phyloP scores from a whole-genome alignment of 2,113 vertebrate genomes.

The Cyanoramphus novaezelandiae region DNA sequence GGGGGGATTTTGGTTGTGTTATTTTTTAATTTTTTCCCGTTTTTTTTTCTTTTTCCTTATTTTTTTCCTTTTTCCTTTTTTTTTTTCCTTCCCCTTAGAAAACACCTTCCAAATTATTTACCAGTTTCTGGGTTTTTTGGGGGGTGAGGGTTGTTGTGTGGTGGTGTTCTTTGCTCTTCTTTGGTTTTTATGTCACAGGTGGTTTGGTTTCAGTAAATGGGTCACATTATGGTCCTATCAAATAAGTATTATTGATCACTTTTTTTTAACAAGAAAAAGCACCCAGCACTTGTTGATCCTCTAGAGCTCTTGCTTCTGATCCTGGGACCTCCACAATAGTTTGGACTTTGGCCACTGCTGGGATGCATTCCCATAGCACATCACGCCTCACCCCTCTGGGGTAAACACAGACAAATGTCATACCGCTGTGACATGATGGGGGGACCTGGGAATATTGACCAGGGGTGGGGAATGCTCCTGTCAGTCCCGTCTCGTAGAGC shows the following conservation, averaged over 20 bases:
- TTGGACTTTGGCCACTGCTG: background rate
- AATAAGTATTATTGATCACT: background rate
- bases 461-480: background rate
- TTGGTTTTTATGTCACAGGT: background rate
- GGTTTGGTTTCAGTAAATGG: background rate
- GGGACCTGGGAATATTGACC: background rate
- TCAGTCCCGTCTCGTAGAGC: background rate
- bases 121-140: background rate
- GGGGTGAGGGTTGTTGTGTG: background rate
- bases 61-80: too few relatives aligned
- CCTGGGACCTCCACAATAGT: background rate
- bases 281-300: background rate
- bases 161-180: background rate
- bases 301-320: background rate
- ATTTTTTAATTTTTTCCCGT: background rate
- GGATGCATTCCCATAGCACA: background rate
- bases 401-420: background rate
- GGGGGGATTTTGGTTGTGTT: background rate
- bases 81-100: background rate
- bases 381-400: background rate
- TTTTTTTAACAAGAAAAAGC: background rate
- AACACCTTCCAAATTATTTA: background rate
- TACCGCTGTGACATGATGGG: rapidly evolving
- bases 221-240: background rate
- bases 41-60: background rate